Percentiles rank a stretch among this genome's conserved stretches.
phyloP scores from a whole-genome alignment of 2,888 invertebrate genomes.

The Drosophila infuscata region DNA sequence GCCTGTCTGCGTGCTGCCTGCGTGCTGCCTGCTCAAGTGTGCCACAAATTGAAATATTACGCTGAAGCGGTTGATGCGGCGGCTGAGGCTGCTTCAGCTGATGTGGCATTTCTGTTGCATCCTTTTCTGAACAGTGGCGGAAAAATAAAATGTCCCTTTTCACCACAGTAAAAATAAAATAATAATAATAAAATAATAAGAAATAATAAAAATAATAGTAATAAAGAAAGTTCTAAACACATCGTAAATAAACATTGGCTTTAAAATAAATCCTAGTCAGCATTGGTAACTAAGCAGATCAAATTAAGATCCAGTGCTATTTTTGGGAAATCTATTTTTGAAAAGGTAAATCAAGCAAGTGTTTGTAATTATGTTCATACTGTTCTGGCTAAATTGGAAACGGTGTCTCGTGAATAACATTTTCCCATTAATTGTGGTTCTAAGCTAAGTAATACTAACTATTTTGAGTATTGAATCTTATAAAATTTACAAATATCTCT shows the following conservation, averaged over 20 bases:
- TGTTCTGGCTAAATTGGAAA: neutral
- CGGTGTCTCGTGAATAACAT: neutral
- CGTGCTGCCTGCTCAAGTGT: constrained; percentile 49
- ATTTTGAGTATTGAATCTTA: neutral
- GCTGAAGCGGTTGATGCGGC: constrained; percentile 24
- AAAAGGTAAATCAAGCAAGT: neutral
- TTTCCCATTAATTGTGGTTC: neutral
- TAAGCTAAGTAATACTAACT: neutral
- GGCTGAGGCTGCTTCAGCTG: constrained; percentile 11
- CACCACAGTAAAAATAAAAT: neutral
- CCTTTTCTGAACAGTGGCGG: neutral
- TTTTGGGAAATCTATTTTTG: neutral
- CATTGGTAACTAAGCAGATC: too few relatives aligned
- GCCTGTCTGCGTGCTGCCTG: constrained; percentile 11
- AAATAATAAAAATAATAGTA: neutral
- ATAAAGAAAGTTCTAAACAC: neutral
- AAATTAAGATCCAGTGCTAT: too few relatives aligned
- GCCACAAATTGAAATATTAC: constrained; percentile 76
- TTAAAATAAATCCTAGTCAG: neutral
- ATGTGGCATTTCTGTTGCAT: constrained; percentile 15
- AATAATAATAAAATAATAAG: neutral
- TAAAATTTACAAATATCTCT: neutral
- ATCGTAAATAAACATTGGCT: neutral
- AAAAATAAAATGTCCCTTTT: neutral
- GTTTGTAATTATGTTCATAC: neutral